A percentile compares a stretch with the other conserved stretches of the same genome.
Conservation (phyloP, 2,113 vertebrate species). For the Hiodon tergisus region DNA sequence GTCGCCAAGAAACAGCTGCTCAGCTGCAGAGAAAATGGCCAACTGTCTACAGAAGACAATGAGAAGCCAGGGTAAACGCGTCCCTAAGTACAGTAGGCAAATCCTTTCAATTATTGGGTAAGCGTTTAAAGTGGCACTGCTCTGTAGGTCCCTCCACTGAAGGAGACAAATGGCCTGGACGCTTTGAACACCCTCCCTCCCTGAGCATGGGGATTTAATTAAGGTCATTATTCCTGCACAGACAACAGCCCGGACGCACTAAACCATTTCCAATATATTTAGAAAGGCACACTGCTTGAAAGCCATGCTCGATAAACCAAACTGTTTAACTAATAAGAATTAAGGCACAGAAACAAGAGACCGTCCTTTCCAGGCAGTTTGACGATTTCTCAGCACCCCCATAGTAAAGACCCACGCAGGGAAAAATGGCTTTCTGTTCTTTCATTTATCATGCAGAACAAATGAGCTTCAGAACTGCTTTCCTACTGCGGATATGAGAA, state of each 20-base stretch:
- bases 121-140: slow-evolving; percentile 13
- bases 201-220: slow-evolving; percentile 48
- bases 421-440: not conserved
- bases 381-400: not conserved
- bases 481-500: not conserved
- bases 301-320: not conserved
- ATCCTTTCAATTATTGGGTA: not conserved
- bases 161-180: slow-evolving; percentile 37
- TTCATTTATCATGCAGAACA: not conserved
- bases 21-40: not conserved
- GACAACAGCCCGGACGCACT: slow-evolving; percentile 32
- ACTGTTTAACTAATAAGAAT: slow-evolving; percentile 1
- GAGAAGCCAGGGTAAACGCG: not conserved
- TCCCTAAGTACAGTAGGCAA: not conserved
- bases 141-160: slow-evolving; percentile 30
- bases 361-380: not conserved
- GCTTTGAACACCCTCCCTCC: slow-evolving; percentile 27
- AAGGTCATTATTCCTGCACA: slow-evolving; percentile 45
- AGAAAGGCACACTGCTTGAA: slow-evolving; percentile 34
- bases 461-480: not conserved
- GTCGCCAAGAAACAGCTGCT: not conserved
- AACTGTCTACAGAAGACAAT: not conserved
- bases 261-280: slow-evolving; percentile 44
- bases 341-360: not conserved
- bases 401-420: not conserved